A percentile compares a stretch with the other conserved stretches of the same genome.
Conservation (phyloP, 2,888 invertebrate species). For the Eupeodes luniger region DNA sequence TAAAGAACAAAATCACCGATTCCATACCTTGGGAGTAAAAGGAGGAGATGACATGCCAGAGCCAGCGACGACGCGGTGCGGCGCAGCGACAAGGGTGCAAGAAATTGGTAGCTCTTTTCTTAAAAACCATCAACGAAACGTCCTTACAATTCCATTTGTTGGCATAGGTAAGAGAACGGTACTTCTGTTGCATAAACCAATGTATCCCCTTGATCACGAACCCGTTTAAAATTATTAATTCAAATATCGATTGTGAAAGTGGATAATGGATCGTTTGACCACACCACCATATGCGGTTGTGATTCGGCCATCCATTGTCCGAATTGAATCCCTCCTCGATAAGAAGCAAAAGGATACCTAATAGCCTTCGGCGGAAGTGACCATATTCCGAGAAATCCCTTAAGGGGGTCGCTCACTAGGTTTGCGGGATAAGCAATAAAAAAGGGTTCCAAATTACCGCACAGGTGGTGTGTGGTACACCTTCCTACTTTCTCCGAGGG, state of each 20-base stretch:
- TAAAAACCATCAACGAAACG: neutral
- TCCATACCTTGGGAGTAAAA: neutral
- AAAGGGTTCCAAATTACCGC: slow-evolving; percentile 33
- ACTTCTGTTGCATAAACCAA: neutral
- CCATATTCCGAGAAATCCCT: slow-evolving; percentile 45
- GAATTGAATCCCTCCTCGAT: neutral
- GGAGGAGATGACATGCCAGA: neutral
- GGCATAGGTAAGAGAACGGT: neutral
- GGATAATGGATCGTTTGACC: slow-evolving; percentile 55
- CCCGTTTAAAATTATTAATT: slow-evolving; percentile 71
- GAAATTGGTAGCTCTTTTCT: neutral
- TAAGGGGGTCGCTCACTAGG: neutral
- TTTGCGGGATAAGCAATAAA: slow-evolving; percentile 29
- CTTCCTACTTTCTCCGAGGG: neutral
- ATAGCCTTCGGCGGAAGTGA: slow-evolving; percentile 6
- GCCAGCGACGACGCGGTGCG: too few species aligned
- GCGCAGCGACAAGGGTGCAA: neutral
- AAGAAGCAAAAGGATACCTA: neutral
- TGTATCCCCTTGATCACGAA: slow-evolving; percentile 41
- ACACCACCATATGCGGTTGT: slow-evolving; percentile 23
- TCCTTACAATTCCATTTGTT: neutral
- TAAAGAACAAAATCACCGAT: slow-evolving; percentile 11
- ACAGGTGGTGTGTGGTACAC: neutral
- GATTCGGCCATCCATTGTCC: slow-evolving; percentile 55
- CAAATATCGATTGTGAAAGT: slow-evolving; percentile 61